Conservation (phyloP, 2,113 vertebrate species). For the Myanophis thanlyinensis region DNA sequence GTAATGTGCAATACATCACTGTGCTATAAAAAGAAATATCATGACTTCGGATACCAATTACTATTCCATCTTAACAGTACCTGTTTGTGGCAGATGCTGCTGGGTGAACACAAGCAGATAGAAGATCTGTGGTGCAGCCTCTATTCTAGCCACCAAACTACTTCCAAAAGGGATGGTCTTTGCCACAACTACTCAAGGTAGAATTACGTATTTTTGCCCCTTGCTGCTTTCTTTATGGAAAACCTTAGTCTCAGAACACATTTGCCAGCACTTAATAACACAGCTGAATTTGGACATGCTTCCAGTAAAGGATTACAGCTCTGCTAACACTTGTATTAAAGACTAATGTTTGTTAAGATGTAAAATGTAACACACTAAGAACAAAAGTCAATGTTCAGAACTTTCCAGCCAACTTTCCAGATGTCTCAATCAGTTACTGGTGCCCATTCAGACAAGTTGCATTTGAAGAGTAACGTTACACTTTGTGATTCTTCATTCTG, state of each 20-base stretch:
- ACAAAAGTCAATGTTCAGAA: slow-evolving; percentile 63
- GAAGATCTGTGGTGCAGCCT: slow-evolving; percentile 18
- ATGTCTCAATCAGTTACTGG: slow-evolving; percentile 60
- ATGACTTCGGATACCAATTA: slow-evolving; percentile 53
- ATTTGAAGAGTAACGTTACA: slow-evolving; percentile 63
- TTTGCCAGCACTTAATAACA: slow-evolving; percentile 61
- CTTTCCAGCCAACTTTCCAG: slow-evolving; percentile 67
- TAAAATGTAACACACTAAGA: slow-evolving; percentile 66
- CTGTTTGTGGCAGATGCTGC: slow-evolving; percentile 9
- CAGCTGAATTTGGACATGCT: slow-evolving; percentile 63
- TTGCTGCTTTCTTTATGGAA: slow-evolving; percentile 46
- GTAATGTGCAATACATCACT: slow-evolving; percentile 48
- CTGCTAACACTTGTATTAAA: slow-evolving; percentile 67
- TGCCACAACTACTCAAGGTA: slow-evolving; percentile 44
- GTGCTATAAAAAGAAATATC: slow-evolving; percentile 52
- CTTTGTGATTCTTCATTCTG: slow-evolving; percentile 64
- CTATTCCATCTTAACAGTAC: slow-evolving; percentile 41
- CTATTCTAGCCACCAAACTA: slow-evolving; percentile 44
- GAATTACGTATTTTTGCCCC: slow-evolving; percentile 42
- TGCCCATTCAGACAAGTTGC: slow-evolving; percentile 63
- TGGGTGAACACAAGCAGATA: slow-evolving; percentile 38
- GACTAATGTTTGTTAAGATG: slow-evolving; percentile 71
- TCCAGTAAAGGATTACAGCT: slow-evolving; percentile 68
- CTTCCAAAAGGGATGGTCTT: slow-evolving; percentile 58
- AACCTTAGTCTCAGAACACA: slow-evolving; percentile 55